Base-by-base conservation (phyloP, 2,888 invertebrate genomes). In the Siphlonurus alternatus region DNA sequence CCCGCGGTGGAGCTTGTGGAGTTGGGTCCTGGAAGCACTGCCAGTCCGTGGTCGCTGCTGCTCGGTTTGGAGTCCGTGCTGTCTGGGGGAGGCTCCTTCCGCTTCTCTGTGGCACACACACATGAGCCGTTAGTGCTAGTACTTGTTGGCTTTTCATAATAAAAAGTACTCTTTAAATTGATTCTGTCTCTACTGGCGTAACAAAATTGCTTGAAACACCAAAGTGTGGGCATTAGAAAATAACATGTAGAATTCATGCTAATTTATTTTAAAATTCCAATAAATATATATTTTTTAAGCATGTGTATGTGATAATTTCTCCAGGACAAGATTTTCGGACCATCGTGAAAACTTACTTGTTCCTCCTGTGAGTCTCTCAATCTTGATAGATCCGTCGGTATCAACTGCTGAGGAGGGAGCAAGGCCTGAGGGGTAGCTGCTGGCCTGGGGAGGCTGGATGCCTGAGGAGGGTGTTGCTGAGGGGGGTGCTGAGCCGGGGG, bases 1-100 rank as follows among this genome's bases (percentile, higher is more conserved):
- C 67, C 65, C 7, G 67, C 66, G 10, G 69, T 67, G 20, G 69
- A 56, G 56, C 56, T 22, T 20, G 56, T 56, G 5, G 56, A 56
- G n/a, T 56, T 56, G 7, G 56, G 56, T n/a, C 56, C 56, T 56
- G 56, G 56, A 7, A 56, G 22, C 5, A 56, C 22, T 20, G n/a
- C 22, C 7, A 56, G 56, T n/a, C 56, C 56, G 22, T 56, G 69
- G 67, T 78, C 78, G 69, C 77, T 78, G 74, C 82, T 82, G 65
- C 81, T 81, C 53, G 83, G 80, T 71, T 83, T 83, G 53, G 81
- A 80, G 68, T 82, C 82, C 69, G 56, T 76, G 68, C 75, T 85
- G 74, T 89, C 88, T 75, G 89, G 88, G 3, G 89, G 88, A 5
- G 89, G 87, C 75, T 89, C 89, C 81, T 89, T 89, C 75, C 89